Evolutionary conservation across 1,140 invertebrate genomes (phyloP).

Genomic region (Drosophila willistoni): DNA sequence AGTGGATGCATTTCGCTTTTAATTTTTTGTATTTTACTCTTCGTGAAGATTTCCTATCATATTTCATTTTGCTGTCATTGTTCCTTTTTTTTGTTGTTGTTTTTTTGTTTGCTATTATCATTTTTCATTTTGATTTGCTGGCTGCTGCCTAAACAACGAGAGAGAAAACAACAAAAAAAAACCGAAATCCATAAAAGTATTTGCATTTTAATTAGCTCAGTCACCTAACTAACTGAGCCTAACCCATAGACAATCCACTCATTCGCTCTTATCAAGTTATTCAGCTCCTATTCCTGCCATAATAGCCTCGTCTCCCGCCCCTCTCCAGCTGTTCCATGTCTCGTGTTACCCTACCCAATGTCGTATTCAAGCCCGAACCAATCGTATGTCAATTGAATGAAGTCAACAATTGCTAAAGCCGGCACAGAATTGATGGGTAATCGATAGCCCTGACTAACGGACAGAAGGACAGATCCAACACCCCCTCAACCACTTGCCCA

Average conservation of each 20-base stretch:
- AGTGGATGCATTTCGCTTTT: not conserved
- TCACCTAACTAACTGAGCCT: not conserved
- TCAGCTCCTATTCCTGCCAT: not conserved
- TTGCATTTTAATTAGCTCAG: slow-evolving; percentile 40
- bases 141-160: too few species aligned
- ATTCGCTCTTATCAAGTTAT: slow-evolving; percentile 1
- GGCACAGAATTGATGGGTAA: slow-evolving; percentile 52
- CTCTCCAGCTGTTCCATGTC: too few species aligned
- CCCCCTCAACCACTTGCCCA: not conserved
- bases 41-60: slow-evolving; percentile 11
- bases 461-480: slow-evolving; percentile 3
- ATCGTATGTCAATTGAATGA: slow-evolving; percentile 34
- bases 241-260: slow-evolving; percentile 2
- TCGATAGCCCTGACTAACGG: slow-evolving; percentile 36
- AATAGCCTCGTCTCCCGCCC: not conserved
- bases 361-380: not conserved
- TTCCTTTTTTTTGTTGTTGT: not conserved
- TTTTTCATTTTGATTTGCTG: slow-evolving; percentile 29
- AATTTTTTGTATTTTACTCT: not conserved
- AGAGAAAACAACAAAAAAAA: too few species aligned
- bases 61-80: slow-evolving; percentile 25
- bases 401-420: slow-evolving; percentile 53
- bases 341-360: not conserved
- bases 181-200: slow-evolving; percentile 1
- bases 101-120: not conserved